These are phyloP conservation scores for Cryptoleucopteryx plumbea DNA, from an alignment of 2,113 vertebrate genomes.

Conservation along the genomic window DNA sequence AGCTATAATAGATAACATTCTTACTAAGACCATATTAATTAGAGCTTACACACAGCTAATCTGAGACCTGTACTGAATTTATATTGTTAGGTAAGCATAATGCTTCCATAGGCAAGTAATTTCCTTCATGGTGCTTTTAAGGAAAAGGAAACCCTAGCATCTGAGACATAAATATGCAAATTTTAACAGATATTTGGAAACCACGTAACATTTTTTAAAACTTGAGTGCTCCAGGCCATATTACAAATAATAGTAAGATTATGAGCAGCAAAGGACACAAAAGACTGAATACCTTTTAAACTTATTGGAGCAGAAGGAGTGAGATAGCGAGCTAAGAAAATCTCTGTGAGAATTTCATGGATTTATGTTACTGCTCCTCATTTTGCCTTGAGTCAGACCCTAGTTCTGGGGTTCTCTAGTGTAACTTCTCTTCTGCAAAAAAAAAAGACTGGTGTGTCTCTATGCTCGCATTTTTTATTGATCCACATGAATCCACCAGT, in stretches of 20 bases:
- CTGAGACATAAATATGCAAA: background rate
- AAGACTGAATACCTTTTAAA: background rate
- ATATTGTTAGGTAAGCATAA: conserved; percentile 21
- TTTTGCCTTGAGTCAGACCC: background rate
- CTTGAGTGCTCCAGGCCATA: background rate
- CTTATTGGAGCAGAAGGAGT: background rate
- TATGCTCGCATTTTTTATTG: background rate
- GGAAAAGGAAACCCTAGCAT: background rate
- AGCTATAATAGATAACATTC: conserved; percentile 40
- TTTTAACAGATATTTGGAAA: background rate
- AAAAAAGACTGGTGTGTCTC: background rate
- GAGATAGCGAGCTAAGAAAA: background rate
- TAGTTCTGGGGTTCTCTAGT: background rate
- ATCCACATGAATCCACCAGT: background rate
- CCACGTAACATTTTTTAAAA: background rate
- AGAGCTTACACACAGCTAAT: conserved; percentile 46
- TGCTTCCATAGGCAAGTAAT: background rate
- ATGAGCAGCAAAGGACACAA: background rate
- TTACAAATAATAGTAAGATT: background rate
- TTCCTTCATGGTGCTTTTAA: background rate
- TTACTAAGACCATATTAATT: conserved; percentile 46
- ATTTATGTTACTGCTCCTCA: background rate
- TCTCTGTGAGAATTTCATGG: background rate
- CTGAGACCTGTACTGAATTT: conserved; percentile 40
- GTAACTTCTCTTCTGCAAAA: background rate